Evolutionary conservation across 2,797 vertebrate genomes (phyloP).

Genomic region (Perodicticus potto): DNA sequence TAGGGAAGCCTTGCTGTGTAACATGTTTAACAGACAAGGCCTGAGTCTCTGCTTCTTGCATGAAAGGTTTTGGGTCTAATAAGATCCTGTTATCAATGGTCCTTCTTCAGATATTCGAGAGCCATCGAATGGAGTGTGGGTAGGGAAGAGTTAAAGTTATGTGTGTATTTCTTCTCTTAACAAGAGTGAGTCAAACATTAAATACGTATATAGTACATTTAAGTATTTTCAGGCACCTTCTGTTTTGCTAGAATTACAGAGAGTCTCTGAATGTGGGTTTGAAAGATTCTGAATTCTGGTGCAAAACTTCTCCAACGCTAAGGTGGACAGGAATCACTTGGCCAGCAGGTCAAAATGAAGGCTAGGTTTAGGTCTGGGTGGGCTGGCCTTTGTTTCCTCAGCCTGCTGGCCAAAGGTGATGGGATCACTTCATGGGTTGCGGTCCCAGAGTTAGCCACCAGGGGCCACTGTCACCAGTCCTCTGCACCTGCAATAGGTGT

Average conservation of each 20-base stretch:
- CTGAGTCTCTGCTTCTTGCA: background rate
- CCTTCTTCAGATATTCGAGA: background rate
- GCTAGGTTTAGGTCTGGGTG: background rate
- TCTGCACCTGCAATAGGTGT: background rate
- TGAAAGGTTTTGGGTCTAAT: background rate
- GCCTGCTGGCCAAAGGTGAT: accelerated
- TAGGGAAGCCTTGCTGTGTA: background rate
- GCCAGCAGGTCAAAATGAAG: background rate
- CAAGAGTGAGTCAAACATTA: background rate
- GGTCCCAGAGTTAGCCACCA: background rate
- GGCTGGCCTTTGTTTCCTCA: too few species aligned
- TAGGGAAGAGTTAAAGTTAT: background rate
- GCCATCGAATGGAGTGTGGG: accelerated
- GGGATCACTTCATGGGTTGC: accelerated
- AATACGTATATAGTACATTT: too few species aligned
- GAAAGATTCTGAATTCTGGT: background rate
- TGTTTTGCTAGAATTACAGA: background rate
- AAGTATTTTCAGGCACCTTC: background rate
- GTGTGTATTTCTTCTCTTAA: background rate
- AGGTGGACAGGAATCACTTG: background rate
- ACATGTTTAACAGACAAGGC: background rate
- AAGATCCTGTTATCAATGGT: too few species aligned
- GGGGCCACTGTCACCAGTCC: background rate
- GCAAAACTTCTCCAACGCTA: background rate
- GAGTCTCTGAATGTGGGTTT: background rate